These are phyloP conservation scores for Ivindomyrus marchei DNA, from an alignment of 2,113 vertebrate species.

Conservation along the genomic window DNA sequence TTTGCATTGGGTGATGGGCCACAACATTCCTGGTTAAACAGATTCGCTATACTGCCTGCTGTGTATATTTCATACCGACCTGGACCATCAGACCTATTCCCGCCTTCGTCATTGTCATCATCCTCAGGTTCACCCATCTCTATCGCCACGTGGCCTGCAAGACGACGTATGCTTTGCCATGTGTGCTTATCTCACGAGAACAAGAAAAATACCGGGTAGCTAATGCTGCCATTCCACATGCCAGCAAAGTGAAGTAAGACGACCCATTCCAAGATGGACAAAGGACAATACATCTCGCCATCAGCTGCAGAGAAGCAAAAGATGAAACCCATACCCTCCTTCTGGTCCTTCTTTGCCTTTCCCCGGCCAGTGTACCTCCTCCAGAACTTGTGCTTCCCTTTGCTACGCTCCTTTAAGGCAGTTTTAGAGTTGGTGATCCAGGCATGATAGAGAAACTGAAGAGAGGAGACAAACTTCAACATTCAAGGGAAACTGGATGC, in stretches of 20 bases:
- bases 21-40: not conserved
- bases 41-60: not conserved
- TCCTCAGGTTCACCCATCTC: constrained; percentile 54
- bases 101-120: constrained; percentile 46
- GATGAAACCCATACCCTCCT: constrained; percentile 60
- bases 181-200: not conserved
- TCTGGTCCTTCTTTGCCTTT: constrained; percentile 58
- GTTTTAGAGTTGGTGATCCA: constrained; percentile 97
- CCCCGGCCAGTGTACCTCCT: constrained; percentile 64
- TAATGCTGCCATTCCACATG: not conserved
- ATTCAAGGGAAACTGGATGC: not conserved
- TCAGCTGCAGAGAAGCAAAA: not conserved
- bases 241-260: not conserved
- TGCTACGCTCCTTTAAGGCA: constrained; percentile 74
- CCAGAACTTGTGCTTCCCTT: constrained; percentile 72
- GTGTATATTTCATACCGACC: constrained; percentile 39
- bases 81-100: constrained; percentile 46
- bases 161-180: not conserved
- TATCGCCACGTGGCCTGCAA: constrained; percentile 53
- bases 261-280: not conserved
- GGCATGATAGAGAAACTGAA: constrained; percentile 91
- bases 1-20: not conserved
- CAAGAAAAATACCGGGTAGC: not conserved
- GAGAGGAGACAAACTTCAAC: constrained; percentile 30
- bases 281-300: not conserved